Conservation (phyloP, 2,888 invertebrate genomes). For the Sceliomorpha sp. region DNA sequence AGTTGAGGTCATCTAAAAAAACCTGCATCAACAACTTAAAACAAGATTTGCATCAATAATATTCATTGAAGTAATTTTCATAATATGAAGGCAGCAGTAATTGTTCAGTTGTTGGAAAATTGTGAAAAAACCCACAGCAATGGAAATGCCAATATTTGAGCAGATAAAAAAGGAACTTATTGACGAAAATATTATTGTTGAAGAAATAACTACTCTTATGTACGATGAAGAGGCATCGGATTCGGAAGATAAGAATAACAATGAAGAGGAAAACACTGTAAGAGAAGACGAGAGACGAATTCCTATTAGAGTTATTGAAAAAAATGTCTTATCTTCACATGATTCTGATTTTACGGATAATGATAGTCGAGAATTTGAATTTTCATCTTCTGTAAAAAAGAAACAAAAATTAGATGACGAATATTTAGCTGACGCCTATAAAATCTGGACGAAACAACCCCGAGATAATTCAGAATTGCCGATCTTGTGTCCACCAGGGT, state of each 20-base stretch:
- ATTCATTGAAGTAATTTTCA: background rate
- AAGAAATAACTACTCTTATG: background rate
- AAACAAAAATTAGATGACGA: background rate
- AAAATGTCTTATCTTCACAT: background rate
- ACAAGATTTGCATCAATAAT: background rate
- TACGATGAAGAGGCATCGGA: background rate
- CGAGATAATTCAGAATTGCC: background rate
- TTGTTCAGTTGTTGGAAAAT: background rate
- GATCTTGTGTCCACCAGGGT: constrained; percentile 3
- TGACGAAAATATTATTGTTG: background rate
- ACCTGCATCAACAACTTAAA: background rate
- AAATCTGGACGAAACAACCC: background rate
- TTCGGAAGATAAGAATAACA: background rate
- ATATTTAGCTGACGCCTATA: background rate
- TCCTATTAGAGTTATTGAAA: background rate
- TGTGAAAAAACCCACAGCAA: background rate
- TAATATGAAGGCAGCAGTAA: background rate
- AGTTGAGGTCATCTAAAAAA: too few species aligned
- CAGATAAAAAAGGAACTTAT: background rate
- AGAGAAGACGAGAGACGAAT: too few species aligned
- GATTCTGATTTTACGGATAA: too few species aligned
- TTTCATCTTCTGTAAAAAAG: background rate
- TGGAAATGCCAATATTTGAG: background rate
- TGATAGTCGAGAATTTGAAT: background rate
- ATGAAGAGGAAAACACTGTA: background rate